Evolutionary conservation across 2,797 vertebrate species (phyloP), one percentile per base, ranked within the genome.

Genomic region (Chaetophractus vellerosus): DNA sequence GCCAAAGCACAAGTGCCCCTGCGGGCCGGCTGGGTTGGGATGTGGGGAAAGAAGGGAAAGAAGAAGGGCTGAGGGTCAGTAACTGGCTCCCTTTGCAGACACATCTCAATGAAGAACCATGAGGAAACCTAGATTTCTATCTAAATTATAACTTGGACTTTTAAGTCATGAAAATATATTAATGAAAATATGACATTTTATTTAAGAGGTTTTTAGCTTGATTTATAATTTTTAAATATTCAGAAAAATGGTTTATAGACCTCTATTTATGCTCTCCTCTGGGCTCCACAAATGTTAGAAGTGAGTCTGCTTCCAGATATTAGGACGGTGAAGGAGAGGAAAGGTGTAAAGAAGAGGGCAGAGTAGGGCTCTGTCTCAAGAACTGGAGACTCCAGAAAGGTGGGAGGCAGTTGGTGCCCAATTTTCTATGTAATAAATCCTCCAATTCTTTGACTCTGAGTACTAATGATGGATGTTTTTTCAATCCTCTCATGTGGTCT

Each of bases 221-320:
- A 81, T 81, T 93, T 66, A 66, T 52, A 74, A 80, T 57, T 81
- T 81, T 88, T 45, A 64, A 88, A 55, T 52, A 75, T 36, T 74
- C 36, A 74, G 31, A 45, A 10, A 36, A 52, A 55, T 31, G 6
- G 5, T 38, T n/a, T 24, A 63, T 36, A 82, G 14, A n/a, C 19
- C 14, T 74, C 26, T 26, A 74, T 23, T 74, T 82, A 52, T 38
- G 26, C 48, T 59, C 15, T 72, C 24, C 57, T 83, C 36, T 83
- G 69, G 59, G 26, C 26, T 63, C 15, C 26, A 52, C 21, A 38
- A 41, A 24, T 52, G 8, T 83, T 74, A 38, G 4, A 9, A 38
- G 19, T 63, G 19, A 24, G 3, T 50, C 24, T 74, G n/a, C 24
- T 91, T 63, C 41, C 57, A n/a, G 18, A 2, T 38, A 72, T 18